Percentiles rank a stretch among this genome's conserved stretches.
Conservation (phyloP, 2,888 invertebrate species). For the Caradrina kadenii region DNA sequence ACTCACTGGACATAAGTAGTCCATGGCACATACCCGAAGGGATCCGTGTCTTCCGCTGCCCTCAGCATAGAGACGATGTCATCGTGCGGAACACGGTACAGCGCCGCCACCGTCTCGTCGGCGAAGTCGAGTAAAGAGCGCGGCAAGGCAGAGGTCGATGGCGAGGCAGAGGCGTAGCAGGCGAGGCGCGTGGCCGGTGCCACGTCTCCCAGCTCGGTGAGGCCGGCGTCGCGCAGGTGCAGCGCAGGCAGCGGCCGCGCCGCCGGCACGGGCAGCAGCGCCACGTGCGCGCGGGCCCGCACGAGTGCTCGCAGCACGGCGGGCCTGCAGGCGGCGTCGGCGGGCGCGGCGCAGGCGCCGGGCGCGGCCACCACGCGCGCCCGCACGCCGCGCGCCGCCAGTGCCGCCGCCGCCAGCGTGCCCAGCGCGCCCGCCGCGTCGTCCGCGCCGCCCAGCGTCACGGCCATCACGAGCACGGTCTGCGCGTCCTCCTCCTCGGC, state of each 20-base stretch:
- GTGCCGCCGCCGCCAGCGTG: conserved; percentile 64
- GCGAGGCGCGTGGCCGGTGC: conserved; percentile 74
- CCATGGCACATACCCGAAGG: conserved; percentile 20
- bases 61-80: conserved; percentile 6
- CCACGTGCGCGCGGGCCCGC: conserved; percentile 59
- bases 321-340: conserved; percentile 56
- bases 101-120: conserved; percentile 64
- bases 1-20: neutral
- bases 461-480: conserved; percentile 31
- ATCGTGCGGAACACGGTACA: conserved; percentile 58
- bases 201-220: conserved; percentile 78
- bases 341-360: conserved; percentile 50
- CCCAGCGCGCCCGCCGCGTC: conserved; percentile 58
- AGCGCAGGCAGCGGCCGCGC: conserved; percentile 68
- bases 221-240: conserved; percentile 75
- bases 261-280: conserved; percentile 70
- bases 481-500: conserved; percentile 17
- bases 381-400: conserved; percentile 64
- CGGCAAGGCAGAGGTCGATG: conserved; percentile 65
- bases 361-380: conserved; percentile 55
- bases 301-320: conserved; percentile 55
- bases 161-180: conserved; percentile 69
- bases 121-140: conserved; percentile 79
- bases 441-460: conserved; percentile 39
- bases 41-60: neutral